These are phyloP conservation scores for Teleopsis dalmanni DNA, from an alignment of 1,140 invertebrate species.

Conservation along the genomic window DNA sequence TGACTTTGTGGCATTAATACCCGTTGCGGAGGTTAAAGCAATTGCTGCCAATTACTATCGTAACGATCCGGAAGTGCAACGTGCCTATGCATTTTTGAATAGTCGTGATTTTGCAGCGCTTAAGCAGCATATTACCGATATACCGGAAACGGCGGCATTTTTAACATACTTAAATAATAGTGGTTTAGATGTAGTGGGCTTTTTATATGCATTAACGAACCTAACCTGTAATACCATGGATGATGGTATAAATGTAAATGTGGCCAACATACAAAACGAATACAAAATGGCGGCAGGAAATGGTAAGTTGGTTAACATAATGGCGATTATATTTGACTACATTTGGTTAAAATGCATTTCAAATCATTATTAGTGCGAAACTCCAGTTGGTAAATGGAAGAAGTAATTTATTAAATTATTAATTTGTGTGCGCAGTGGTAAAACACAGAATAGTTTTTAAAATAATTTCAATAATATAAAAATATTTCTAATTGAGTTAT, in stretches of 20 bases:
- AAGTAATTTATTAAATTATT: too few relatives aligned
- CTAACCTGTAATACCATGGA: conserved; percentile 3
- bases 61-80: conserved; percentile 32
- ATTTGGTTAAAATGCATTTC: too few relatives aligned
- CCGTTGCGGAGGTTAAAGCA: conserved; percentile 21
- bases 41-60: conserved; percentile 29
- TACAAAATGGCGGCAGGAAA: neutral
- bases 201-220: conserved; percentile 15
- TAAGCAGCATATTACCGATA: conserved; percentile 19
- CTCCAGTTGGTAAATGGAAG: too few relatives aligned
- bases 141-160: conserved; percentile 29
- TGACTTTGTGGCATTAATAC: conserved; percentile 29
- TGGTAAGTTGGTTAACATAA: neutral
- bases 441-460: too few relatives aligned
- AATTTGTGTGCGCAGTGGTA: too few relatives aligned
- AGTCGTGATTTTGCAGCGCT: conserved; percentile 22
- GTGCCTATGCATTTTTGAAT: conserved; percentile 25
- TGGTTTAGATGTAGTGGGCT: conserved; percentile 28
- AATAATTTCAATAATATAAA: too few relatives aligned
- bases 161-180: conserved; percentile 26
- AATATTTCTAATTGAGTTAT: too few relatives aligned
- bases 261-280: neutral
- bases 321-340: too few relatives aligned
- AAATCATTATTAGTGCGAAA: too few relatives aligned
- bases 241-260: neutral